Percentiles rank a stretch among this genome's conserved stretches.
Evolutionary conservation across 1,140 invertebrate genomes (phyloP).

Genomic region (Panagrolaimus sp.): DNA sequence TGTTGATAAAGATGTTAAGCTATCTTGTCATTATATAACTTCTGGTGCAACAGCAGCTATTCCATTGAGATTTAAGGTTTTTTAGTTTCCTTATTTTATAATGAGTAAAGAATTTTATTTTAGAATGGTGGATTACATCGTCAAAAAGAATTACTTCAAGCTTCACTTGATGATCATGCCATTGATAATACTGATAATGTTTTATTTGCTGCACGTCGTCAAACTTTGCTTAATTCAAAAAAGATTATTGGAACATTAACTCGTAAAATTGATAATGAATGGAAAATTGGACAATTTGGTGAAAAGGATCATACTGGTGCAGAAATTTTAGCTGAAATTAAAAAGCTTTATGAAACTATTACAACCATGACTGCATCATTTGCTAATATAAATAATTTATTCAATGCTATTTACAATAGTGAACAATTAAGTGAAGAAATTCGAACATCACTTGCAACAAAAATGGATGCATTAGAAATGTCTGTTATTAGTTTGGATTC

Average conservation of each 20-base stretch:
- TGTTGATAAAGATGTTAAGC: conserved; percentile 14
- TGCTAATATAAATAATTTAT: conserved; percentile 40
- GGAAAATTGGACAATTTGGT: conserved; percentile 38
- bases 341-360: conserved; percentile 37
- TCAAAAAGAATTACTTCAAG: conserved; percentile 35
- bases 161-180: conserved; percentile 27
- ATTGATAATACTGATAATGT: conserved; percentile 37
- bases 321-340: conserved; percentile 41
- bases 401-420: conserved; percentile 36
- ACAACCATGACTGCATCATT: conserved; percentile 43
- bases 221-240: conserved; percentile 34
- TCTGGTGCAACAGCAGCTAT: conserved; percentile 41
- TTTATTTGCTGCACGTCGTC: conserved; percentile 31
- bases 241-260: conserved; percentile 38
- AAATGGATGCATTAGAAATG: conserved; percentile 38
- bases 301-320: conserved; percentile 35
- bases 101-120: too few relatives aligned
- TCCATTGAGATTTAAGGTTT: conserved; percentile 39
- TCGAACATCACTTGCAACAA: conserved; percentile 26
- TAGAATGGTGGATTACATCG: conserved; percentile 37
- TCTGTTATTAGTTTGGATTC: conserved; percentile 37
- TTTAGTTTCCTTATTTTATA: too few relatives aligned
- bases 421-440: neutral
- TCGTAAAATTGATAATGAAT: conserved; percentile 41
- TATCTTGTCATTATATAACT: conserved; percentile 30